Base-by-base conservation (phyloP, 2,888 invertebrate species). In the Epirrita christyi region DNA sequence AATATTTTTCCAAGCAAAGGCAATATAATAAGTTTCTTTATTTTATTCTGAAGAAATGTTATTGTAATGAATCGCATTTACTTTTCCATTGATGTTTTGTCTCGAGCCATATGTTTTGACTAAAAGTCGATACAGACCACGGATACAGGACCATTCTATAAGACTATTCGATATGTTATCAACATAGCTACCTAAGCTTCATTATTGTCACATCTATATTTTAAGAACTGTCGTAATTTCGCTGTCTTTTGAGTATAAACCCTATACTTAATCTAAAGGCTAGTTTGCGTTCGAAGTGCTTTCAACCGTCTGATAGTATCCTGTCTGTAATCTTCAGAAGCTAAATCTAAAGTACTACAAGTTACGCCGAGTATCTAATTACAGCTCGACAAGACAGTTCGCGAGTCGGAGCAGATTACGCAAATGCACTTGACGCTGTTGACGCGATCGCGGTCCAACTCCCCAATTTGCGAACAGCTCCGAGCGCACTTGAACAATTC, bases 391-490 rank as follows among this genome's bases (percentile, higher is more conserved):
- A 28, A 49, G 49, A 34, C 49, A 40, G 44, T 44, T 13, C 38
- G 38, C 15, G 37, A 15, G 38, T 45, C 49, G 21, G 21, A 21
- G 42, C 41, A 41, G 43, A 43, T 50, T 47, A 43, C 43, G 43
- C 47, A 48, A 37, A 14, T 55, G 55, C 48, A 43, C 43, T 55
- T 37, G 43, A 55, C 38, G 32, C 37, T 15, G 40, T 41, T 29
- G 48, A 14, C 29, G 43, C 21, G 45, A 48, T 47, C 42, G 46
- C 57, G 44, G 14, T 32, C 40, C 49, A 53, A 45, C 52, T 47
- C 53, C 58, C 56, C 55, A 60, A 58, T 60, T 60, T 54, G 53
- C 58, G 47, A 51, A 44, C 59, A 51, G 55, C 59, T 59, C 47
- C 6, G 36, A 13, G 36, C 53, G 41, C 42, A 53, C 55, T 55